Evolutionary conservation across 2,113 vertebrate genomes (phyloP), one percentile per base, ranked within the genome.

Genomic region (Poeciliopsis turrubarensis): DNA sequence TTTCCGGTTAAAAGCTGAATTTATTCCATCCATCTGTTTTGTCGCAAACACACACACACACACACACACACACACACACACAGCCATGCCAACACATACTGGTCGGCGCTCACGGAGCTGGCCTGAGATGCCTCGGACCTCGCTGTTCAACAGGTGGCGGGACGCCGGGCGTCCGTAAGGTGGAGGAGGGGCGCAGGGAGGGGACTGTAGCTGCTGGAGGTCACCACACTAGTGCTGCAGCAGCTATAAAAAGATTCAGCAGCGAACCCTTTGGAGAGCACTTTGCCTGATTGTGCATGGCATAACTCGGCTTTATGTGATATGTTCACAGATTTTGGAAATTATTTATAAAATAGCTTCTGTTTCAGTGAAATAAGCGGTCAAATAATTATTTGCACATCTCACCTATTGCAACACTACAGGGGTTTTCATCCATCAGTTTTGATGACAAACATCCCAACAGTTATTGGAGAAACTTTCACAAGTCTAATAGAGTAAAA

Each of bases 1-100:
- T 72, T 72, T 61, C 60, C 0, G 71, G 73, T 75, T 72, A 72
- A 44, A 72, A 78, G 80, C 87, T 88, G 79, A 87, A 84, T 90
- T 90, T 87, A 77, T 80, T 83, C 62, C 17, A 68, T 86, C 84
- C 85, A 88, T 89, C 81, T 91, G 86, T 79, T 86, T 80, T 67
- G 65, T 67, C 27, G 34, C 61, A 39, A 85, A 81, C 25, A 19
- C 31, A 65, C 65, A 60, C 37, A 3, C 76, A 41, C 41, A 77
- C 41, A 61, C 70, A 62, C 54, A 81, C 67, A 12, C 77, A 11
- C 65, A n/a, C 31, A 73, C 68, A 47, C 61, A 47, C 30, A 79
- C 69, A 22, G 1, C 25, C 25, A 11, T 57, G 51, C 51, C 54
- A 11, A 70, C 54, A 61, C 66, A 34, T 37, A 77, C 62, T 80